Conservation (phyloP, 2,113 vertebrate species). For the Dasyornis broadbenti region DNA sequence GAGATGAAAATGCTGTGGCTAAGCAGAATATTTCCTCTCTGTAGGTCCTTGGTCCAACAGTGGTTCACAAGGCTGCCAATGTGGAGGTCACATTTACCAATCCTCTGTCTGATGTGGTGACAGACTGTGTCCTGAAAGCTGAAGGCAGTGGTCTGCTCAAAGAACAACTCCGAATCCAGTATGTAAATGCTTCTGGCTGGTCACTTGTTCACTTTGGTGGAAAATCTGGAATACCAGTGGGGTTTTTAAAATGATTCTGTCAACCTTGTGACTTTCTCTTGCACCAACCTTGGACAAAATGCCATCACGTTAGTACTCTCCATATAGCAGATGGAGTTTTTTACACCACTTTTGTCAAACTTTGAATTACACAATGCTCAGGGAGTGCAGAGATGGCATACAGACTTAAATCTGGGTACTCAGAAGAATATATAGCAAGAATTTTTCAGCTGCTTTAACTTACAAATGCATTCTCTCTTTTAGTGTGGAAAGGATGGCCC, state of each 20-base stretch:
- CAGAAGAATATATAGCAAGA: background rate
- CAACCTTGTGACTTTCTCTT: background rate
- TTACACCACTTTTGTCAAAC: background rate
- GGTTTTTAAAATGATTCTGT: background rate
- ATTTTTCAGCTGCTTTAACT: background rate
- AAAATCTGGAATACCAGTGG: background rate
- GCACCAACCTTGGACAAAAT: background rate
- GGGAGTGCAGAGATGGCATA: background rate
- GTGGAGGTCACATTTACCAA: slow-evolving; percentile 53
- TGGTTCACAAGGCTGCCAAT: background rate
- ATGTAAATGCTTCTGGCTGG: background rate
- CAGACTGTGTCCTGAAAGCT: slow-evolving; percentile 52
- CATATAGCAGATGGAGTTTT: background rate
- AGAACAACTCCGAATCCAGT: slow-evolving; percentile 41
- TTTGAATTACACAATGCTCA: background rate
- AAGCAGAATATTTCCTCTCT: background rate
- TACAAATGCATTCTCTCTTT: background rate
- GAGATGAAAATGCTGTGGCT: background rate
- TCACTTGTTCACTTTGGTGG: background rate
- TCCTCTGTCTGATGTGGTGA: background rate
- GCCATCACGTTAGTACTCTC: background rate
- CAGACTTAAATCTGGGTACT: background rate
- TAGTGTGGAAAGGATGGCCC: slow-evolving; percentile 36
- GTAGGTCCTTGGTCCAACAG: slow-evolving; percentile 17
- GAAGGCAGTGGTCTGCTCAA: slow-evolving; percentile 56